Conservation (phyloP, 2,113 vertebrate species). For the Prolemur simus region DNA sequence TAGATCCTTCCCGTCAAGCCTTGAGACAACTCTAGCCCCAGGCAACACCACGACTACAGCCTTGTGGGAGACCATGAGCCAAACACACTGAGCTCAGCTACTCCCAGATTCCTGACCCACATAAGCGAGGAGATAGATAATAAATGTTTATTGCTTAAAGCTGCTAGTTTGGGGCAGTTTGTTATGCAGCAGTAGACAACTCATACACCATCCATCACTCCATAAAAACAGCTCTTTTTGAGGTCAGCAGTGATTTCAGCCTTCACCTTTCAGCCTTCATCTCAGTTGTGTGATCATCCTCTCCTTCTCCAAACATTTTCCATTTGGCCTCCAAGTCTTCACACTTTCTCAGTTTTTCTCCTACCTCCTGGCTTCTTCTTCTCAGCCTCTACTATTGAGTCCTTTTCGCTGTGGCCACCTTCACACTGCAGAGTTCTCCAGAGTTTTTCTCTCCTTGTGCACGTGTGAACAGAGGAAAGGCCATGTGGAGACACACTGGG, state of each 20-base stretch:
- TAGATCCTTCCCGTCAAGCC: background rate
- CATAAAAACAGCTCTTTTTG: background rate
- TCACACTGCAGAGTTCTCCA: background rate
- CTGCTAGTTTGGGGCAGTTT: background rate
- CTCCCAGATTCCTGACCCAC: background rate
- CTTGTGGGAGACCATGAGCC: background rate
- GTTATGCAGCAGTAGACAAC: background rate
- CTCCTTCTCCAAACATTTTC: background rate
- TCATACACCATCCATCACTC: background rate
- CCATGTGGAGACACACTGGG: background rate
- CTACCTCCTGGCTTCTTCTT: background rate
- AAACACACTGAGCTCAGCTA: background rate
- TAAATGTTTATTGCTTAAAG: background rate
- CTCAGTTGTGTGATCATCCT: background rate
- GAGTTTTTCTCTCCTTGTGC: background rate
- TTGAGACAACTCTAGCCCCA: background rate
- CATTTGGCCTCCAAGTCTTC: background rate
- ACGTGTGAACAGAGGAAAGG: background rate
- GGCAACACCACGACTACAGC: background rate
- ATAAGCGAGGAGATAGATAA: background rate
- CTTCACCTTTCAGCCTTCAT: background rate
- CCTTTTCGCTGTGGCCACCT: background rate
- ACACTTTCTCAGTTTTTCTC: background rate
- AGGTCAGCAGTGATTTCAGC: background rate
- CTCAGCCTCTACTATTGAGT: background rate